A percentile compares a stretch with the other conserved stretches of the same genome.
Conservation (phyloP, 2,888 invertebrate genomes). For the Geophilus truncorum region DNA sequence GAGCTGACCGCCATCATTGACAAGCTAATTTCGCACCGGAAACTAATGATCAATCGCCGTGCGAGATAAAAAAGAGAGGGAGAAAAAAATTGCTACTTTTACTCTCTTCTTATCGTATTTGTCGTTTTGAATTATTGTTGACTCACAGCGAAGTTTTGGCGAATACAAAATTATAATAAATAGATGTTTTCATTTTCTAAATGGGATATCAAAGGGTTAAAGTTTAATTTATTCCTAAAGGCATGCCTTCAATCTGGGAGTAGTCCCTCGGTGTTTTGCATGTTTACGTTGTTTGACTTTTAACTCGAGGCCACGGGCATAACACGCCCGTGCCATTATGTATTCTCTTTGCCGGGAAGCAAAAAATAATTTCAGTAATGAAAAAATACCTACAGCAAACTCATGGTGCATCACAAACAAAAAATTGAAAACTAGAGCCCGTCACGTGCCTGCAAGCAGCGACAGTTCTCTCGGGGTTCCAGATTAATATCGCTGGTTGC, state of each 20-base stretch:
- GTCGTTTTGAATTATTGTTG: neutral
- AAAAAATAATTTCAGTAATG: conserved; percentile 23
- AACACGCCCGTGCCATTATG: conserved; percentile 1
- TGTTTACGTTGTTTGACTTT: conserved; percentile 17
- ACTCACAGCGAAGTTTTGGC: too few relatives aligned
- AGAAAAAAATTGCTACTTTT: neutral
- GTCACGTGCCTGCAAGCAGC: neutral
- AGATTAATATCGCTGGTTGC: conserved; percentile 3
- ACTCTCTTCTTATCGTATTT: neutral
- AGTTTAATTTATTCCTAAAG: neutral
- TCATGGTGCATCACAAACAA: neutral
- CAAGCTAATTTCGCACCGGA: conserved; percentile 22
- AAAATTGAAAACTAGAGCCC: neutral
- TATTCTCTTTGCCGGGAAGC: conserved; percentile 22
- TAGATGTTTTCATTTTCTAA: neutral
- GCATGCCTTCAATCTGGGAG: neutral
- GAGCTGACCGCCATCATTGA: conserved; percentile 7
- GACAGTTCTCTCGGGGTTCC: neutral
- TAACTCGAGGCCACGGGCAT: neutral
- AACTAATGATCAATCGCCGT: neutral
- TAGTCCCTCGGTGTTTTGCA: neutral
- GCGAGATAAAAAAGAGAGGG: neutral
- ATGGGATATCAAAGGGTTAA: neutral
- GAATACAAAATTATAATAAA: too few relatives aligned
- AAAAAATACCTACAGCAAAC: conserved; percentile 1